Percentiles rank a stretch among this genome's conserved stretches.
Conservation (phyloP, 2,113 vertebrate species). For the Podilymbus podiceps region DNA sequence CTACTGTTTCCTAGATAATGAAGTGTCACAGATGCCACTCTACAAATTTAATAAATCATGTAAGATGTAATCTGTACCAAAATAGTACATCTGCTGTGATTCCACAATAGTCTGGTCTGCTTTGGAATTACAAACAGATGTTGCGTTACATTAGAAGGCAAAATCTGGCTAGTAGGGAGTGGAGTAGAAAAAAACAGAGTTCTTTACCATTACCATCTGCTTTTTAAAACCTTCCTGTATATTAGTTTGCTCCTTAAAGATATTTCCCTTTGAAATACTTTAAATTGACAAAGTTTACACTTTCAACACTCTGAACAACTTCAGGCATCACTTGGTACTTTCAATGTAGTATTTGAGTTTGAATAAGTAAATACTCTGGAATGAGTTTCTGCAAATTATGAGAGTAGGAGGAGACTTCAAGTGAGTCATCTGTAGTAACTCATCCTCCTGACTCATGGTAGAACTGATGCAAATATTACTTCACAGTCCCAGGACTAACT, state of each 20-base stretch:
- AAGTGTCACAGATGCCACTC: neutral
- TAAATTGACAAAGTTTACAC: neutral
- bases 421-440: neutral
- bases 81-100: neutral
- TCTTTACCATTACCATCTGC: neutral
- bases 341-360: neutral
- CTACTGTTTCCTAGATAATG: neutral
- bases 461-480: neutral
- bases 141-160: neutral
- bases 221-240: neutral
- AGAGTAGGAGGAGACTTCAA: neutral
- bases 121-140: constrained; percentile 24
- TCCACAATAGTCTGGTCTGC: neutral
- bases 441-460: neutral
- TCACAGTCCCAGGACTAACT: neutral
- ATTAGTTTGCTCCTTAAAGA: neutral
- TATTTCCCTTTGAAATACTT: neutral
- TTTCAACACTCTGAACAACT: neutral
- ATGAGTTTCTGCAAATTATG: neutral
- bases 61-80: neutral
- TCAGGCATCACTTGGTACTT: neutral
- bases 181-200: neutral
- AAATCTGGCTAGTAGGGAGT: neutral
- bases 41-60: neutral
- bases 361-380: neutral